These are phyloP conservation scores for Dasyprocta punctata DNA, from an alignment of 2,113 vertebrate genomes.

Conservation along the genomic window DNA sequence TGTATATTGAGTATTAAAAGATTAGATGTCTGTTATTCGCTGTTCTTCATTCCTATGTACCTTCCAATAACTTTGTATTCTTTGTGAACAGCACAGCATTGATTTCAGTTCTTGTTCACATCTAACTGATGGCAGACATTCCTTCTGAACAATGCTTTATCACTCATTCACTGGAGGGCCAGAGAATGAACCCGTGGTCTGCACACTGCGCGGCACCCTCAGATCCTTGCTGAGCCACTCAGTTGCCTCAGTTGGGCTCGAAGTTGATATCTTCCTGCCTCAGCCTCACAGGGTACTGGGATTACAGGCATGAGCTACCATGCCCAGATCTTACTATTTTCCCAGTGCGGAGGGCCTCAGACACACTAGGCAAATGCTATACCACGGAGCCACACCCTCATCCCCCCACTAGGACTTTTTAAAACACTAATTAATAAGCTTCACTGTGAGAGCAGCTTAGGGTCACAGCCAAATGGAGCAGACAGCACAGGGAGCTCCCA, in stretches of 20 bases:
- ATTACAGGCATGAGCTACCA: not conserved
- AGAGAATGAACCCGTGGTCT: not conserved
- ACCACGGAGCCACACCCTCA: not conserved
- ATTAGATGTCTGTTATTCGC: conserved; percentile 82
- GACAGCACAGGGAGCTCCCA: not conserved
- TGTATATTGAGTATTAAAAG: conserved; percentile 84
- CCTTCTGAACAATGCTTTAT: conserved; percentile 35
- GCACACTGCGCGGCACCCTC: not conserved
- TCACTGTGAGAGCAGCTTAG: conserved; percentile 36
- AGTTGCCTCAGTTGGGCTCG: not conserved
- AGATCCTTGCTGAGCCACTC: not conserved
- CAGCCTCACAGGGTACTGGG: not conserved
- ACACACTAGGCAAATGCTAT: not conserved
- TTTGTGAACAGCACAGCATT: not conserved
- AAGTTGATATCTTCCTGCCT: not conserved
- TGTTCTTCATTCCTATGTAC: conserved; percentile 77
- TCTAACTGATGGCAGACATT: conserved; percentile 53
- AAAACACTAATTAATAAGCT: conserved; percentile 17
- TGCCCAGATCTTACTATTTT: not conserved
- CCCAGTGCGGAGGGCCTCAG: not conserved
- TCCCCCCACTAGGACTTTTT: not conserved
- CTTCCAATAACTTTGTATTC: conserved; percentile 74
- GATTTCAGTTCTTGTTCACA: conserved; percentile 29
- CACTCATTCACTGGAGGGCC: not conserved
- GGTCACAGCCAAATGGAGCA: not conserved